Base-by-base conservation (phyloP, 2,888 invertebrate species). In the Aphrophora alni region DNA sequence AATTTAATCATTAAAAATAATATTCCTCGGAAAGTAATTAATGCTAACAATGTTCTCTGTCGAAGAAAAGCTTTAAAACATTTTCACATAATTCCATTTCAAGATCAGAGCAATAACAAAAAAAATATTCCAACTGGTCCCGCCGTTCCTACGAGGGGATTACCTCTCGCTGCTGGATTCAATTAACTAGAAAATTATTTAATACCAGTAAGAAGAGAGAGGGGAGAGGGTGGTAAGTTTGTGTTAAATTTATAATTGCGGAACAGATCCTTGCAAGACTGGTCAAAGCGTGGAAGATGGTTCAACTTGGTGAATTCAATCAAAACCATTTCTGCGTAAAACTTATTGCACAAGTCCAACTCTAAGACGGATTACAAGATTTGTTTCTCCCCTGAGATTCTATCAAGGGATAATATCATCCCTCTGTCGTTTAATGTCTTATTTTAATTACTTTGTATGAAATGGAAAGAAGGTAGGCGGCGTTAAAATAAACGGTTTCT, bases 191-290 rank as follows among this genome's bases (percentile, higher is more conserved):
- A 21, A 59, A 59, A 59, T 59, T 59, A 59, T 59, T 59, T 59
- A 59, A 59, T 59, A 59, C 10, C 21, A 21, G 33, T 33, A 33
- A 21, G 59, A 59, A 59, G 59, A 21, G 10, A 59, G 59, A 5
- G 21, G 1, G 44, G 44, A 12, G 44, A 1, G 44, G 12, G 59
- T 10, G 5, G 21, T 59, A 59, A 59, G 59, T 59, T 59, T 59
- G 59, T 59, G 59, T 59, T 59, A 59, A 59, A 59, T 59, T 59
- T 59, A 59, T 59, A 59, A 59, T 59, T 59, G 59, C 59, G 59
- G 59, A 59, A 21, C 21, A 21, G 59, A 59, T 59, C 21, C 8
- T 21, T 1, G 21, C 44, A 44, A 14, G 21, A 59, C n/a, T 21
- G 59, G 59, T 59, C 59, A 59, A 59, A 59, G 59, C 59, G 44